These are phyloP conservation scores for Crematogaster levior DNA, from an alignment of 2,888 invertebrate genomes.

Conservation along the genomic window DNA sequence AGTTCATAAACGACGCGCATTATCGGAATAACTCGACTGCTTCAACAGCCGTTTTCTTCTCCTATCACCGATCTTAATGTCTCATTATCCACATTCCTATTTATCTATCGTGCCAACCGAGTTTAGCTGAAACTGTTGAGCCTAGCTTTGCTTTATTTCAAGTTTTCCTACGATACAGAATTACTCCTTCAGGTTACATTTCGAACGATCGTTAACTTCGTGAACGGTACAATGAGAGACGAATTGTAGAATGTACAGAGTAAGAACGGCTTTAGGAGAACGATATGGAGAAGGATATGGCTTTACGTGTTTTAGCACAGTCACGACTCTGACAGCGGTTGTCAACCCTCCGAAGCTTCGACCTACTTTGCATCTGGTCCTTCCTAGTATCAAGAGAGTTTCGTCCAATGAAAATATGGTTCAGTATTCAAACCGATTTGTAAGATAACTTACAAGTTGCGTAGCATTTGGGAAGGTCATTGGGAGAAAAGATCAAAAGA, in stretches of 20 bases:
- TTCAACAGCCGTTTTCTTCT: not conserved
- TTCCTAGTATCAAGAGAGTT: constrained; percentile 31
- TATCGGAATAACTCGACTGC: constrained; percentile 26
- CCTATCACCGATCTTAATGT: not conserved
- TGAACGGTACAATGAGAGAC: not conserved
- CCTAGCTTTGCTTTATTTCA: not conserved
- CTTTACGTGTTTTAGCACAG: constrained; percentile 7
- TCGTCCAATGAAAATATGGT: constrained; percentile 12
- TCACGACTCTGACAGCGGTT: constrained; percentile 40
- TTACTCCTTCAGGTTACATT: not conserved
- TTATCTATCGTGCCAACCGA: constrained; percentile 16
- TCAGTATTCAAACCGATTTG: not conserved
- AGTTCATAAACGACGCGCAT: constrained; percentile 40
- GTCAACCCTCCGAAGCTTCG: constrained; percentile 51
- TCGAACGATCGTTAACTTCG: not conserved
- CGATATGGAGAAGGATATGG: not conserved
- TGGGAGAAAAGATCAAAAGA: constrained; percentile 7
- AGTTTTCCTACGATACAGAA: not conserved
- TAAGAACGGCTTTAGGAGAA: not conserved
- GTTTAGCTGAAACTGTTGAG: constrained; percentile 3
- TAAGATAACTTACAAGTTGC: constrained; percentile 7
- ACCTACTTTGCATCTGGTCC: constrained; percentile 48
- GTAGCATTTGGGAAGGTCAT: constrained; percentile 8
- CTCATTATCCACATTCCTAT: constrained; percentile 33
- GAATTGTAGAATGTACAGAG: not conserved